A percentile compares a stretch with the other conserved stretches of the same genome.
These are phyloP conservation scores for Platysternon megacephalum DNA, from an alignment of 2,113 vertebrate species.

Conservation along the genomic window DNA sequence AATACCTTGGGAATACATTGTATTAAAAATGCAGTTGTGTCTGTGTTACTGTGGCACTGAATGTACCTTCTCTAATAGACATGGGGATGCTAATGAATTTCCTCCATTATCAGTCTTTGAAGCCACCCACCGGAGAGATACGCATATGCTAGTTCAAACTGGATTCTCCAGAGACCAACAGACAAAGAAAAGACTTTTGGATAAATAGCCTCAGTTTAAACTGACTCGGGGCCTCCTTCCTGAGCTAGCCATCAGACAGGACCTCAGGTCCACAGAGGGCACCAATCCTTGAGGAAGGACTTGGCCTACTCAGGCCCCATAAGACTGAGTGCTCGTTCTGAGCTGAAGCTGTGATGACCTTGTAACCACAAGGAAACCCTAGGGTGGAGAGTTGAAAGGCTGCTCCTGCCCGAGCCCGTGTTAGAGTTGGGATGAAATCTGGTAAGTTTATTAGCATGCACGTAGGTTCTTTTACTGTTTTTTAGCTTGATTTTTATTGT, in stretches of 20 bases:
- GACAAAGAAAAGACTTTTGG: neutral
- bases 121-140: neutral
- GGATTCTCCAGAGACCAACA: neutral
- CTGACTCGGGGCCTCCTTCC: neutral
- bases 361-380: neutral
- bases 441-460: neutral
- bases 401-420: neutral
- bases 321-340: neutral
- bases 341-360: neutral
- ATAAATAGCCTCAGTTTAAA: neutral
- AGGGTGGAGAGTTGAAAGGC: neutral
- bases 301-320: neutral
- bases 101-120: neutral
- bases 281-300: neutral
- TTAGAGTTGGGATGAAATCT: neutral
- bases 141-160: neutral
- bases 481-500: neutral
- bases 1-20: neutral
- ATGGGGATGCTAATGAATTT: neutral
- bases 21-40: neutral
- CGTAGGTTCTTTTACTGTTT: neutral
- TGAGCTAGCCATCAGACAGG: neutral
- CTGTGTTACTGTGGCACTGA: neutral
- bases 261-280: neutral
- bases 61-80: neutral